These are phyloP conservation scores for Drosophila pectinifera DNA, from an alignment of 1,140 invertebrate species.

Conservation along the genomic window DNA sequence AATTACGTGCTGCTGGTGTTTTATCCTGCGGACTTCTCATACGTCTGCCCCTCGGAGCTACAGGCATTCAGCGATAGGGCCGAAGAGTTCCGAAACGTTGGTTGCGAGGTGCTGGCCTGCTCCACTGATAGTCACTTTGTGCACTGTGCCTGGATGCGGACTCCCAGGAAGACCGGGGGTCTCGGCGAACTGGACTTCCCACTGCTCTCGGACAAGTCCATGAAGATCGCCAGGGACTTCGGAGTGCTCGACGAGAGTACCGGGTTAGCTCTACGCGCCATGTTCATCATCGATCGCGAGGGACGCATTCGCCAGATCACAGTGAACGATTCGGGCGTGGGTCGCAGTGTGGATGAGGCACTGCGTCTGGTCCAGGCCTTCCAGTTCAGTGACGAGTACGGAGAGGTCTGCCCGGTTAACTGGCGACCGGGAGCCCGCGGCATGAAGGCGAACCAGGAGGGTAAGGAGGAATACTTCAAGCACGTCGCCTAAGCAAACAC, in stretches of 20 bases:
- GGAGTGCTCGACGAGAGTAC: constrained; percentile 96
- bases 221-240: constrained; percentile 94
- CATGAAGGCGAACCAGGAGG: constrained; percentile 23
- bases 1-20: constrained; percentile 98
- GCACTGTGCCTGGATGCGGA: constrained; percentile 97
- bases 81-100: constrained; percentile 93
- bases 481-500: constrained; percentile 22
- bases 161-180: constrained; percentile 96
- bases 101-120: constrained; percentile 93
- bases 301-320: constrained; percentile 97
- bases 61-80: constrained; percentile 96
- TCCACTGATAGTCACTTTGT: constrained; percentile 96
- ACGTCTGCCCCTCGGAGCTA: constrained; percentile 97
- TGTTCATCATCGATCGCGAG: constrained; percentile 98
- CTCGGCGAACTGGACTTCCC: constrained; percentile 98
- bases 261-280: constrained; percentile 96
- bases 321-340: constrained; percentile 98
- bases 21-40: constrained; percentile 98
- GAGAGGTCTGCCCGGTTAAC: constrained; percentile 99
- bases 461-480: constrained; percentile 57
- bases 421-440: constrained; percentile 89
- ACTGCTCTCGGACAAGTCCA: constrained; percentile 96
- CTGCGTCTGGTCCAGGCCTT: constrained; percentile 97
- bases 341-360: constrained; percentile 96
- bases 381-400: constrained; percentile 96